Evolutionary conservation across 1,140 invertebrate species (phyloP), one percentile per base, ranked within the genome.

Genomic region (Drosophila punjabiensis): DNA sequence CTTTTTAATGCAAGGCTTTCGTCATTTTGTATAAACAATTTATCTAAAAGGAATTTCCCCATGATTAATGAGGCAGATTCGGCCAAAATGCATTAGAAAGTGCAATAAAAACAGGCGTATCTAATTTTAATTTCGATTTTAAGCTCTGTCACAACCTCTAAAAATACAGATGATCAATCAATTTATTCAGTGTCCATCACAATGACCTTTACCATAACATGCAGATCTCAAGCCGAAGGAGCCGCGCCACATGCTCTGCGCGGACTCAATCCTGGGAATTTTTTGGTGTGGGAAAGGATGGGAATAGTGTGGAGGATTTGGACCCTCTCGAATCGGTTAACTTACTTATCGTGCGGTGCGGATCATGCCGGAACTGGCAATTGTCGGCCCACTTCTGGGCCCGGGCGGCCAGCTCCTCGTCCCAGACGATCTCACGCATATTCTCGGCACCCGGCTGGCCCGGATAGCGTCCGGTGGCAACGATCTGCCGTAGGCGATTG

Each of bases 381-480:
- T 96, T 95, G 71, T 97, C 95, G 0, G 97, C 96, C 96, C 97
- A 98, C 81, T 95, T 94, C 90, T 98, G 97, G 9, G 97, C 97
- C 48, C 95, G 94, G 6, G 94, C 93, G 14, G 97, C 97, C 67
- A 98, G 93, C 92, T 98, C 97, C 52, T 98, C 96, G 91, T 98
- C 97, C 97, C 97, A 98, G 82, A 96, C 96, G 95, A 98, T 96
- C 94, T 97, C 96, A 93, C 95, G 95, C 95, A 96, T 96, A 93
- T 97, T 97, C 79, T 96, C 96, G 4, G 96, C 95, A 35, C 95
- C 95, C 30, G 96, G 95, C 82, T 97, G 97, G 30, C 95, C 95
- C 62, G 94, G 95, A 83, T 97, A 95, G 85, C 95, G 95, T 45
- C 97, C 97, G 55, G 96, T 94, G 66, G 97, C 97, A 65, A 98